Evolutionary conservation across 2,797 vertebrate genomes (phyloP).

Genomic region (Enteromius trimaculatus): DNA sequence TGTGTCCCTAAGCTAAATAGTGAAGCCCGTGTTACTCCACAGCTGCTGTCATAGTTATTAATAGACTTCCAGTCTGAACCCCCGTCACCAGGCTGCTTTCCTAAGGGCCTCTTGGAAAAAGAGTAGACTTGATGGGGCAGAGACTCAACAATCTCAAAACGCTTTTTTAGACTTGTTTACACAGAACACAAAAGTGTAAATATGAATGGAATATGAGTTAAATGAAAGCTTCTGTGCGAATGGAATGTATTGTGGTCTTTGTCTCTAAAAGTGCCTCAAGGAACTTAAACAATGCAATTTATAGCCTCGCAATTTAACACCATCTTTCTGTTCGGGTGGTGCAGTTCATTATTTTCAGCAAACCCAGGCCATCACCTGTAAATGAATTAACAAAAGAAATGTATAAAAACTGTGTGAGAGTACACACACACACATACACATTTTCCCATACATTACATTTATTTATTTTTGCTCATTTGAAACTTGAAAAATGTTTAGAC

Average conservation of each 20-base stretch:
- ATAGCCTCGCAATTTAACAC: constrained; percentile 15
- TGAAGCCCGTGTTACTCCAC: constrained; percentile 54
- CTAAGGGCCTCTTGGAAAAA: constrained; percentile 58
- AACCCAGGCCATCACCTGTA: background rate
- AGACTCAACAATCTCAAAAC: constrained; percentile 12
- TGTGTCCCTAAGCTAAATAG: constrained; percentile 14
- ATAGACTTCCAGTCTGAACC: constrained; percentile 63
- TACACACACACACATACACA: too few relatives aligned
- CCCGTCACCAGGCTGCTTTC: constrained; percentile 62
- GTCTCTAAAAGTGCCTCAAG: background rate
- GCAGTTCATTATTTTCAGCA: background rate
- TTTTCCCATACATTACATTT: background rate
- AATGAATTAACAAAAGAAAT: background rate
- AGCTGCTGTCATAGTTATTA: constrained; percentile 60
- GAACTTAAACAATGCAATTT: constrained; percentile 30
- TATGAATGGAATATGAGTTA: background rate
- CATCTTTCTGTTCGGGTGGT: background rate
- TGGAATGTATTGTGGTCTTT: constrained; percentile 14
- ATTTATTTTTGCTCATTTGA: background rate
- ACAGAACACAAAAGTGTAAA: background rate
- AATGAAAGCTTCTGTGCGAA: background rate
- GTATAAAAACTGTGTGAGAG: too few relatives aligned
- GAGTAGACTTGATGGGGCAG: constrained; percentile 31
- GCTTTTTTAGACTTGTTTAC: background rate
- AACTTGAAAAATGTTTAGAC: background rate